These are phyloP conservation scores for Acomys russatus DNA, from an alignment of 2,797 vertebrate genomes.

Conservation along the genomic window DNA sequence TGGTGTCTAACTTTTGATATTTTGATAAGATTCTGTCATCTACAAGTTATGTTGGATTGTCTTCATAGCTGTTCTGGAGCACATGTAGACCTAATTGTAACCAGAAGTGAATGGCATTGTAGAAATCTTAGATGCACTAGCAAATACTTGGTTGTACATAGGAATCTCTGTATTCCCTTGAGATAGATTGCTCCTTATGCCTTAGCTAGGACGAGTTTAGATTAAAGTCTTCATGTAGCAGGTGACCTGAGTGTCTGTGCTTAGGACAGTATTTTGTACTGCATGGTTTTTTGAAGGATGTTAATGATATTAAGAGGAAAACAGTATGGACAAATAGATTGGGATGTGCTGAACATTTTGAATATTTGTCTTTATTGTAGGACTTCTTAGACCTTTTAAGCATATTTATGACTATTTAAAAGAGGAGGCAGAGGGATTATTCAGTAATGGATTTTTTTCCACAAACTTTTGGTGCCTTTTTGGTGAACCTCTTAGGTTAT, in stretches of 20 bases:
- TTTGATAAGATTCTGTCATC: background rate
- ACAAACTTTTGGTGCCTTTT: background rate
- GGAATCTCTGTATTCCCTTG: background rate
- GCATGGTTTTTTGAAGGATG: background rate
- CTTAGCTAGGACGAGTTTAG: slow-evolving; percentile 6
- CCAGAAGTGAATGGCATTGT: background rate
- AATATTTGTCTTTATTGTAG: slow-evolving; percentile 19
- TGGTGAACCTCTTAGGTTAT: slow-evolving; percentile 25
- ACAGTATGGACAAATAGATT: slow-evolving; percentile 19
- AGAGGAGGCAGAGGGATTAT: slow-evolving; percentile 22
- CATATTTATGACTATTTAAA: background rate
- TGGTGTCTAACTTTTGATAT: background rate
- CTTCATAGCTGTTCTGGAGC: background rate
- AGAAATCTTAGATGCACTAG: background rate
- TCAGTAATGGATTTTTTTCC: slow-evolving; percentile 7
- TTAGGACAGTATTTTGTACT: slow-evolving; percentile 8
- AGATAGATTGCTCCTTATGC: background rate
- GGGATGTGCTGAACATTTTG: background rate
- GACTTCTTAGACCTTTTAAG: background rate
- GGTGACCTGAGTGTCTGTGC: background rate
- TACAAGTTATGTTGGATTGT: background rate
- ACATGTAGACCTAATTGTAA: background rate
- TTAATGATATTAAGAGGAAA: slow-evolving; percentile 24
- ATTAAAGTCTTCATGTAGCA: background rate
- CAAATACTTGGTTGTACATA: background rate